phyloP scores from a whole-genome alignment of 2,888 invertebrate species.

The Thyatira batis region DNA sequence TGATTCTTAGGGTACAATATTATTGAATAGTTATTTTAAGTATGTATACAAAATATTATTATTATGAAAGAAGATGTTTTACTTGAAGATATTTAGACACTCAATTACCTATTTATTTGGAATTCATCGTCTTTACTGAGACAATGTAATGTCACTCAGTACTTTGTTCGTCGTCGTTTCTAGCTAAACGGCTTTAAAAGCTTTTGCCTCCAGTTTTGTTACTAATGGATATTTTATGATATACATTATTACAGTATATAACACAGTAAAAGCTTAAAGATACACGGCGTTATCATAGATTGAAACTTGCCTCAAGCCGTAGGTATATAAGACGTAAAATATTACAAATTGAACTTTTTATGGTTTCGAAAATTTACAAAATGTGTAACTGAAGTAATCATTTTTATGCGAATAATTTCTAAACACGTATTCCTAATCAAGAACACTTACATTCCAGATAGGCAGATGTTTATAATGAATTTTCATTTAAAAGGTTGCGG shows the following conservation, averaged over 20 bases:
- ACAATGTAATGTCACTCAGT: constrained; percentile 14
- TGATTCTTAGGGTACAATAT: too few species aligned
- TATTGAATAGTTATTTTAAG: too few species aligned
- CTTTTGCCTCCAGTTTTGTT: not conserved
- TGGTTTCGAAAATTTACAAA: too few species aligned
- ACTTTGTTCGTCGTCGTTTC: not conserved
- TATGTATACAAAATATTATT: not conserved
- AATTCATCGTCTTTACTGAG: constrained; percentile 11
- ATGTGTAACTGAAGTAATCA: too few species aligned
- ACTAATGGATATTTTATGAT: not conserved
- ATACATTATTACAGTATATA: too few species aligned
- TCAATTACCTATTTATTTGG: not conserved
- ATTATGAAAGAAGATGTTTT: not conserved
- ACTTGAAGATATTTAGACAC: not conserved
- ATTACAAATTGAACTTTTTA: too few species aligned
- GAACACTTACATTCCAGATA: not conserved
- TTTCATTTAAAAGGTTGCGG: constrained; percentile 45
- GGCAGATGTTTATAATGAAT: constrained; percentile 36
- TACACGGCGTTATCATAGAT: too few species aligned
- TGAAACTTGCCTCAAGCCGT: too few species aligned
- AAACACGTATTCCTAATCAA: too few species aligned
- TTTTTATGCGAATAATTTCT: too few species aligned
- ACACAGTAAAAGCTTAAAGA: too few species aligned
- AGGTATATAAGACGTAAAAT: too few species aligned
- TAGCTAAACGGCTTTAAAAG: not conserved